Base-by-base conservation (phyloP, 92 coral and sea anemone genomes). In the Diadumene lineata region DNA sequence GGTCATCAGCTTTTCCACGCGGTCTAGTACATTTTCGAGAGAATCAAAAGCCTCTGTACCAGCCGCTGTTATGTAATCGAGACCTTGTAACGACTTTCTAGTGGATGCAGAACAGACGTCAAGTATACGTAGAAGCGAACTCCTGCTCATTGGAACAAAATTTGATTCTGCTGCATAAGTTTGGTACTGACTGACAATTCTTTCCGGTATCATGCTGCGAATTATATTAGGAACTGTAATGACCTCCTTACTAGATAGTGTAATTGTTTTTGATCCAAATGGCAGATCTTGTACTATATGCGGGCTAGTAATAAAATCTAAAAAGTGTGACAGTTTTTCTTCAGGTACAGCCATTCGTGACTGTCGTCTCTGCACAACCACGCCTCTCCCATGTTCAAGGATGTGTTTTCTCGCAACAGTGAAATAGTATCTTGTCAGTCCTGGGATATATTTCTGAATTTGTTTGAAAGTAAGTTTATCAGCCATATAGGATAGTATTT, bases 271-370 rank as follows among this genome's bases (percentile, higher is more conserved):
- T 1, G 67, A 63, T 69, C 83, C 77, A 43, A 79, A 79, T 50
- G 83, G 83, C 22, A 79, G 76, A 57, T 68, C 83, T 34, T 69
- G 83, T 50, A 78, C 66, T 11, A 78, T 50, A 43, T 75, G 80
- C 32, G 80, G 61, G 43, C 80, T 64, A 9, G 69, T 64, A 25
- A 64, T 64, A 31, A 64, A 64, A 31, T 23, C 69, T 19, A 64
- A 46, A 64, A 64, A 64, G 29, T 64, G 69, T 28, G 69, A 64
- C 11, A 64, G 69, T 24, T 64, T 23, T 3, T 64, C 69, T 21
- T 27, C 22, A 15, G 69, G 24, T 46, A 64, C 69, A n/a, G 16
- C 38, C 44, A 23, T 64, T 64, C 38, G 28, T 64, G 43, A 13
- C 38, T 11, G 33, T 18, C 28, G 29, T 0, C 22, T 7, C 11